These are phyloP conservation scores for Lepus europaeus DNA, from an alignment of 2,113 vertebrate genomes.

Conservation along the genomic window DNA sequence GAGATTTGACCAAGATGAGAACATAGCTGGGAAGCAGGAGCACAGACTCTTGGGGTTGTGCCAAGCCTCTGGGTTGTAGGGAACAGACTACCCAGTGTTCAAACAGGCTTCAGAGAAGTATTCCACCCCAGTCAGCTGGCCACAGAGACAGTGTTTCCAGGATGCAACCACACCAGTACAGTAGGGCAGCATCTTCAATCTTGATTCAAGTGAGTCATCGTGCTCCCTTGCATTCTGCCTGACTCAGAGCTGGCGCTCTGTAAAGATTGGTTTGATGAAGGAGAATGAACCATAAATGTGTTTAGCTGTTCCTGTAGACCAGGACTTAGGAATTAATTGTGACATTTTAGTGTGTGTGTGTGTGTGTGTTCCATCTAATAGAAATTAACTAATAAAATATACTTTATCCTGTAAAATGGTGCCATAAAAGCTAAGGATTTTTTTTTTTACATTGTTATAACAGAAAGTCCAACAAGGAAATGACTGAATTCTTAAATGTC, in stretches of 20 bases:
- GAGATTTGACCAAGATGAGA: background rate
- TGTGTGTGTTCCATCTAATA: slow-evolving; percentile 17
- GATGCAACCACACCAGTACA: background rate
- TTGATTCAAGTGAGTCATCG: background rate
- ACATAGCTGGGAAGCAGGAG: background rate
- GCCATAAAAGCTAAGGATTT: slow-evolving; percentile 2
- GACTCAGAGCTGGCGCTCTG: background rate
- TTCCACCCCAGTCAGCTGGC: background rate
- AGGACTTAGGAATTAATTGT: slow-evolving; percentile 30
- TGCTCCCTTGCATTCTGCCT: background rate
- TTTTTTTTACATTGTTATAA: slow-evolving; percentile 47
- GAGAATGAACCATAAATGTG: background rate
- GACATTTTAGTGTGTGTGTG: background rate
- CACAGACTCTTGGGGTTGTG: background rate
- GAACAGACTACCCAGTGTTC: background rate
- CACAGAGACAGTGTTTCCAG: background rate
- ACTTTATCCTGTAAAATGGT: background rate
- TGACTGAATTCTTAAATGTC: slow-evolving; percentile 24
- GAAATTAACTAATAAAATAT: slow-evolving; percentile 36
- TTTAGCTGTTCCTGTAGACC: background rate
- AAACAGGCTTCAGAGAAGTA: background rate
- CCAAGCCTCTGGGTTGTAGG: background rate
- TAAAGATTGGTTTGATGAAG: background rate
- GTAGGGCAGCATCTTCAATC: background rate
- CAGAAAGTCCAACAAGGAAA: background rate